phyloP scores from a whole-genome alignment of 2,797 vertebrate species.

The Labeo calbasu region DNA sequence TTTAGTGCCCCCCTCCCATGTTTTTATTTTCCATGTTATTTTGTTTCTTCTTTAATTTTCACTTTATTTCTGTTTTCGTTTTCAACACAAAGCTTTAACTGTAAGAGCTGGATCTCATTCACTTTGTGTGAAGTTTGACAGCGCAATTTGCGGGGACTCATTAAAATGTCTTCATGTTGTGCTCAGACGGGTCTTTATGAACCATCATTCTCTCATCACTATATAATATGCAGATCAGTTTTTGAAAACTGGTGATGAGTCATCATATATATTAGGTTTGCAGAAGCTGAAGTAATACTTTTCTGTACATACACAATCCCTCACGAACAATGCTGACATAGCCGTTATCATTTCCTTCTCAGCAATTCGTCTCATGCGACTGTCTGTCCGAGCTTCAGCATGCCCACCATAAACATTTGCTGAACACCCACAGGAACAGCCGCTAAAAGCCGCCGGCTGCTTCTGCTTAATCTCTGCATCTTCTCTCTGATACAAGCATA shows the following conservation, averaged over 20 bases:
- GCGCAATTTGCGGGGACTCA: not conserved
- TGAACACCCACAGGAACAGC: constrained; percentile 17
- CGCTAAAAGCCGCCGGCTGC: not conserved
- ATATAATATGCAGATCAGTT: constrained; percentile 17
- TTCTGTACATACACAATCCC: not conserved
- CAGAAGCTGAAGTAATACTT: constrained; percentile 21
- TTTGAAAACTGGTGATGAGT: not conserved
- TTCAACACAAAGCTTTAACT: not conserved
- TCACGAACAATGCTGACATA: constrained; percentile 15
- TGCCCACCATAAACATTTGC: constrained; percentile 19
- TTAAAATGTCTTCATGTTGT: constrained; percentile 4
- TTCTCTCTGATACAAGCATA: constrained; percentile 28
- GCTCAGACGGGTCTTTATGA: not conserved
- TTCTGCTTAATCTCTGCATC: constrained; percentile 32
- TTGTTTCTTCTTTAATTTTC: not conserved
- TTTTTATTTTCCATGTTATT: not conserved
- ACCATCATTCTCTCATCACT: constrained; percentile 3
- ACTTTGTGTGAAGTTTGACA: not conserved
- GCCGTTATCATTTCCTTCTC: not conserved
- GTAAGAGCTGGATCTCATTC: not conserved
- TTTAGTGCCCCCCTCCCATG: no score
- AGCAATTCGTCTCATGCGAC: not conserved
- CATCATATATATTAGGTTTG: constrained; percentile 19
- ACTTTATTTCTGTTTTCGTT: no score
- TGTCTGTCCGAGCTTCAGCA: constrained; percentile 7